These are phyloP conservation scores for Tenthredo amoena DNA, from an alignment of 2,888 invertebrate species.

Conservation along the genomic window DNA sequence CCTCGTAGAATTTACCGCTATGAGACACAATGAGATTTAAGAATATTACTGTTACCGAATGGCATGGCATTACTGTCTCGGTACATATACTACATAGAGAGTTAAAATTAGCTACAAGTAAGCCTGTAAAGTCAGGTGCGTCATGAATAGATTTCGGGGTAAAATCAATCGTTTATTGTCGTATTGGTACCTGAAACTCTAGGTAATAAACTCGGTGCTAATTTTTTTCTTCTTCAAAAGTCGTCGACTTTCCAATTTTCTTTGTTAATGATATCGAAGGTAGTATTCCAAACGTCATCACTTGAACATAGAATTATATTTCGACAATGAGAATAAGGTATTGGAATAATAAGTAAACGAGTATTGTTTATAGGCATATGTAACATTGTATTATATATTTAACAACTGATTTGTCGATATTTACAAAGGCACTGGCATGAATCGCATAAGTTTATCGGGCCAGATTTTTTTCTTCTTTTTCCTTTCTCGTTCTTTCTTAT, in stretches of 20 bases:
- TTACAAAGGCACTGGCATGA: conserved; percentile 69
- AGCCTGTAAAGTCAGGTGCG: conserved; percentile 36
- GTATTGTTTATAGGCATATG: conserved; percentile 53
- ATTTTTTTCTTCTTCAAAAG: neutral
- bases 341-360: conserved; percentile 12
- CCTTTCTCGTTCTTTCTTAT: neutral
- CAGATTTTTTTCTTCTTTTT: neutral
- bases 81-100: neutral
- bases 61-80: conserved; percentile 9
- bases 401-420: conserved; percentile 69
- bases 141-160: conserved; percentile 29
- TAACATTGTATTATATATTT: conserved; percentile 73
- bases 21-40: conserved; percentile 27
- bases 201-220: neutral
- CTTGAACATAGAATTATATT: neutral
- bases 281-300: neutral
- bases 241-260: neutral
- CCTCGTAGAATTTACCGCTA: conserved; percentile 29
- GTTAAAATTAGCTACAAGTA: conserved; percentile 3
- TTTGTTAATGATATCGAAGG: neutral
- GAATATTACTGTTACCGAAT: conserved; percentile 9
- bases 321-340: neutral
- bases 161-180: conserved; percentile 31
- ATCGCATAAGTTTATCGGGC: conserved; percentile 33
- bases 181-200: neutral